Base-by-base conservation (phyloP, 2,888 invertebrate genomes). In the Hesperia comma region DNA sequence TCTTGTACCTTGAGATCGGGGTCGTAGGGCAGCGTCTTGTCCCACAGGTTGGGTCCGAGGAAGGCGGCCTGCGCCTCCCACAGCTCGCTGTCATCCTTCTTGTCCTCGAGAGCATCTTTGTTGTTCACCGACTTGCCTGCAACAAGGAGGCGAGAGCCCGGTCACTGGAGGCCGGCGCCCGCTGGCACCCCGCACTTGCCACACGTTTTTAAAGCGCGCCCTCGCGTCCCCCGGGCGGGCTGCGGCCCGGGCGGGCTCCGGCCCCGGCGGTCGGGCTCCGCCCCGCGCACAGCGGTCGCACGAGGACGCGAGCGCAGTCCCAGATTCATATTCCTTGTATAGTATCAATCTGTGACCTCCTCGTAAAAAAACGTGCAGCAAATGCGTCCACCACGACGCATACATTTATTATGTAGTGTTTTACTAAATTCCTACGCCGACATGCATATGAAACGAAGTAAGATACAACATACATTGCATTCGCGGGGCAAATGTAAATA, bases 21-120 rank as follows among this genome's bases (percentile, higher is more conserved):
- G 93, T 98, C 97, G 88, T 97, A 98, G 80, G 96, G 96, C 84
- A 96, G 94, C 79, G 98, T 97, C 93, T 98, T 98, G 93, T 98
- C 98, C 98, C 98, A 99, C 72, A 99, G 94, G 90, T 97, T 98
- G 74, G 98, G 98, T 72, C 98, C 98, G 80, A 99, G 95, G 94
- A 98, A 98, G 87, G 98, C 98, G 76, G 98, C 97, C 90, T 98
- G 97, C 84, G 97, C 97, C 94, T 98, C 98, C 97, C 97, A 97
- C 75, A 97, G 94, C 92, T 96, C 97, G 79, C 94, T 96, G 89
- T 97, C 97, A 88, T 97, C 96, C 89, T 96, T 97, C 84, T 94
- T 95, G 87, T 95, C 95, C 75, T 95, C 95, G 77, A 92, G 85
- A 76, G 93, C 92, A 86, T 95, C 95, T 88, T 94, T 95, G 79